Evolutionary conservation across 2,113 vertebrate species (phyloP).

Genomic region (Bufo bufo): DNA sequence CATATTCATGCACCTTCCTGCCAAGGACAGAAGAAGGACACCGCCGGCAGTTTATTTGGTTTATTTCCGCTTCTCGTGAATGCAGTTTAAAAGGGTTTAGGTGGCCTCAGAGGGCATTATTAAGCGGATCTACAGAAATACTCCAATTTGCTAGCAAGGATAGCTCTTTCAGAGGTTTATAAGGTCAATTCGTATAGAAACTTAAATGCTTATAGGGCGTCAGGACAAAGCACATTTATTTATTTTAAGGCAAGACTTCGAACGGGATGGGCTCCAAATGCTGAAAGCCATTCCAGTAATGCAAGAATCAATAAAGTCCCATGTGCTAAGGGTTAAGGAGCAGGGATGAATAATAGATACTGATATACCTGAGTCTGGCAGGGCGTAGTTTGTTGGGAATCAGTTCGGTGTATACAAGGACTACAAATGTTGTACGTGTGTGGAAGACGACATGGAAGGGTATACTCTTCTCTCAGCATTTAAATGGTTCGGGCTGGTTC

Average conservation of each 20-base stretch:
- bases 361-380: slow-evolving; percentile 30
- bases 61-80: slow-evolving; percentile 13
- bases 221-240: slow-evolving; percentile 52
- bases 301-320: slow-evolving; percentile 47
- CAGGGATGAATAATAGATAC: slow-evolving; percentile 37
- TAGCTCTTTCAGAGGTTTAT: slow-evolving; percentile 40
- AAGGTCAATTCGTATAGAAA: slow-evolving; percentile 50
- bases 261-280: slow-evolving; percentile 54
- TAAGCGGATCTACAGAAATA: slow-evolving; percentile 43
- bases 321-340: slow-evolving; percentile 53
- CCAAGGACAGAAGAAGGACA: slow-evolving; percentile 42
- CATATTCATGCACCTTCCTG: slow-evolving; percentile 11
- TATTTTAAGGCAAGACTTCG: slow-evolving; percentile 52
- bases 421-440: background rate
- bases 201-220: slow-evolving; percentile 47
- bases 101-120: slow-evolving; percentile 36
- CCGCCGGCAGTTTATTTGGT: slow-evolving; percentile 32
- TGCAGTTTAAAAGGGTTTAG: slow-evolving; percentile 27
- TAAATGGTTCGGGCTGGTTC: background rate
- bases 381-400: background rate
- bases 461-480: background rate
- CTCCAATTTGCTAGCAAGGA: slow-evolving; percentile 33
- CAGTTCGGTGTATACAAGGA: background rate
- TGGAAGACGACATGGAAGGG: background rate
- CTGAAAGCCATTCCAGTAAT: slow-evolving; percentile 57